Evolutionary conservation across 2,113 vertebrate species (phyloP).

Genomic region (Leucopsar rothschildi): DNA sequence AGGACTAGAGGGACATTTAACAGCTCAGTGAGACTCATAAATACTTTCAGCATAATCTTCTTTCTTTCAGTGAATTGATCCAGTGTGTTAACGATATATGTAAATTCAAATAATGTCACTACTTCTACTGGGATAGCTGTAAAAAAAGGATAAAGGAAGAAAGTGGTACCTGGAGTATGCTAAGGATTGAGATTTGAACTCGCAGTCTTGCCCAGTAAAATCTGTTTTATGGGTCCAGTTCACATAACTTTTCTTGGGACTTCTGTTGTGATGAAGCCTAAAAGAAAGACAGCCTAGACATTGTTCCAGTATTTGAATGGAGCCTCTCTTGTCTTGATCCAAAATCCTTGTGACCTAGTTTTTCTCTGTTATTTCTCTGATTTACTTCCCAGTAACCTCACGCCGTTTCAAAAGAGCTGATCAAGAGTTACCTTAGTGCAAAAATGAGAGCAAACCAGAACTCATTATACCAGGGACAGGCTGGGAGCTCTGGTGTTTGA

Average conservation of each 20-base stretch:
- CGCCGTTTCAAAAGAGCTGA: background rate
- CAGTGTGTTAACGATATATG: background rate
- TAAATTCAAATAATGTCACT: background rate
- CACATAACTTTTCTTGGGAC: background rate
- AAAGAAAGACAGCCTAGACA: background rate
- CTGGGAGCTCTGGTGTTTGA: background rate
- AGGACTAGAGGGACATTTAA: background rate
- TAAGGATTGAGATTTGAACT: background rate
- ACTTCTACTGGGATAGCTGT: background rate
- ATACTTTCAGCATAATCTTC: background rate
- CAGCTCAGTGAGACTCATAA: background rate
- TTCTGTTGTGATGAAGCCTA: background rate
- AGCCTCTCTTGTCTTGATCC: background rate
- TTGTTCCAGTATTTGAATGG: background rate
- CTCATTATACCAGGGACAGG: background rate
- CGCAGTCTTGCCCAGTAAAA: background rate
- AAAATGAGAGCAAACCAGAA: background rate
- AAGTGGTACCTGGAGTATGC: background rate
- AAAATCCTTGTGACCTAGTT: constrained; percentile 9
- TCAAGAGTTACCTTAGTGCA: background rate
- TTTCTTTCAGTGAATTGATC: background rate
- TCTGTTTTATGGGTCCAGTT: background rate
- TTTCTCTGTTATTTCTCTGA: background rate
- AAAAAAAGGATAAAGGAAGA: background rate
- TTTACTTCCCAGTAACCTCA: background rate